These are phyloP conservation scores for Amblyornis subalaris DNA, from an alignment of 2,113 vertebrate genomes.

Conservation along the genomic window DNA sequence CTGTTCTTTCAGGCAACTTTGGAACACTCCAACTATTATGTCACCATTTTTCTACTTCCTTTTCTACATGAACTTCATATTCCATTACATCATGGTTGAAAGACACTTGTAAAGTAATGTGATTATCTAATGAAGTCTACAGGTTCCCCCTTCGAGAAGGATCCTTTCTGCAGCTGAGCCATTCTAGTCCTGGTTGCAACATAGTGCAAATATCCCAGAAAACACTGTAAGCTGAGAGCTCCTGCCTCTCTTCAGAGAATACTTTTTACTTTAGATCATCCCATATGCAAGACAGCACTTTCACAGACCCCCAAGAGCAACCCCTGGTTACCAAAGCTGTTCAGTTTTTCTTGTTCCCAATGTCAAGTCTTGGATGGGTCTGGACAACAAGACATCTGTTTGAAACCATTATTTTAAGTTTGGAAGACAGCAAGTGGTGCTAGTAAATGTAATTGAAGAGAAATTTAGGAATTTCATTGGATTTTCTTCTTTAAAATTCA, in stretches of 20 bases:
- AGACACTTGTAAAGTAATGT: neutral
- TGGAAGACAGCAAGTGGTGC: neutral
- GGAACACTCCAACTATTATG: neutral
- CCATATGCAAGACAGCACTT: rapidly evolving
- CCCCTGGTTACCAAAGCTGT: neutral
- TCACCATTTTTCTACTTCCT: neutral
- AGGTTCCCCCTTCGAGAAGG: neutral
- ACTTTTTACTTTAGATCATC: neutral
- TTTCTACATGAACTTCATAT: neutral
- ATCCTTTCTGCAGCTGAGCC: neutral
- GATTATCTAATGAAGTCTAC: neutral
- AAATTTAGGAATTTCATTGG: rapidly evolving
- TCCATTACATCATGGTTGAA: neutral
- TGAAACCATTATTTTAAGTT: neutral
- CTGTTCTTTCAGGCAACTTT: neutral
- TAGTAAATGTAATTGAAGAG: neutral
- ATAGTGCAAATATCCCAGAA: neutral
- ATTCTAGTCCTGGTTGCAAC: neutral
- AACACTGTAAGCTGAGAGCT: neutral
- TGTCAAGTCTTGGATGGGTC: neutral
- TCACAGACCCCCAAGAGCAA: neutral
- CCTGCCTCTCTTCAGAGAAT: neutral
- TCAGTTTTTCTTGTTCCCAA: neutral
- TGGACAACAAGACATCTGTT: neutral
- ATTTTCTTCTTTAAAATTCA: neutral